A percentile compares a stretch with the other conserved stretches of the same genome.
Conservation (phyloP, 1,140 invertebrate species). For the Chymomyza costata region DNA sequence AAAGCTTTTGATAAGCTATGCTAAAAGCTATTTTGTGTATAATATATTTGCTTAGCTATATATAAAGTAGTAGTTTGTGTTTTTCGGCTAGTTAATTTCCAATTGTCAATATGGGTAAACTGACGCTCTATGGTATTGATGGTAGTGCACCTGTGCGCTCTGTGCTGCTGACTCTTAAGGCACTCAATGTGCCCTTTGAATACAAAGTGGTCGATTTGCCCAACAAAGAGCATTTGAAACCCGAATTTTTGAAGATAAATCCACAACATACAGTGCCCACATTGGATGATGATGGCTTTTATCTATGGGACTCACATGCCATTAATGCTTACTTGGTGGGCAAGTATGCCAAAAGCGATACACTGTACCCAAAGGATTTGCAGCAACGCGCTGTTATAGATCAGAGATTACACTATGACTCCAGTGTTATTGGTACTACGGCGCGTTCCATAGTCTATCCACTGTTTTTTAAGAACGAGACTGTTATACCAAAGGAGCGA, state of each 20-base stretch:
- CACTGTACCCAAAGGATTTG: constrained; percentile 78
- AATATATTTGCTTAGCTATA: too few relatives aligned
- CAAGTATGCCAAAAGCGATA: constrained; percentile 73
- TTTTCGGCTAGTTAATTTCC: background rate
- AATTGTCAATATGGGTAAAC: constrained; percentile 21
- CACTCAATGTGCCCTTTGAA: constrained; percentile 74
- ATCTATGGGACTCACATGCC: constrained; percentile 57
- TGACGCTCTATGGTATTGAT: constrained; percentile 67
- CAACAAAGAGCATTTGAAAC: constrained; percentile 79
- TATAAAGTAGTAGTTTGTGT: too few relatives aligned
- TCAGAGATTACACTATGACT: constrained; percentile 79
- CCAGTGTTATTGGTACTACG: constrained; percentile 74
- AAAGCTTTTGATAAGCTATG: background rate
- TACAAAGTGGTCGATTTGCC: constrained; percentile 77
- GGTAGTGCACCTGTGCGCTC: constrained; percentile 74
- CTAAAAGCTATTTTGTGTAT: too few relatives aligned
- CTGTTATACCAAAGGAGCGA: constrained; percentile 19
- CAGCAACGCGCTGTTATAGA: constrained; percentile 77
- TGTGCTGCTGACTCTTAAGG: constrained; percentile 72
- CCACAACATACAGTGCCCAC: constrained; percentile 68
- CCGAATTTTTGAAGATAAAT: constrained; percentile 77
- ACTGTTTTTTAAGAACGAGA: constrained; percentile 24
- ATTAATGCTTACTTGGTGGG: constrained; percentile 53
- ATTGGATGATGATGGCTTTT: constrained; percentile 42
- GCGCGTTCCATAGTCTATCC: constrained; percentile 66